phyloP scores from a whole-genome alignment of 2,888 invertebrate species.

The Arctia plantaginis region DNA sequence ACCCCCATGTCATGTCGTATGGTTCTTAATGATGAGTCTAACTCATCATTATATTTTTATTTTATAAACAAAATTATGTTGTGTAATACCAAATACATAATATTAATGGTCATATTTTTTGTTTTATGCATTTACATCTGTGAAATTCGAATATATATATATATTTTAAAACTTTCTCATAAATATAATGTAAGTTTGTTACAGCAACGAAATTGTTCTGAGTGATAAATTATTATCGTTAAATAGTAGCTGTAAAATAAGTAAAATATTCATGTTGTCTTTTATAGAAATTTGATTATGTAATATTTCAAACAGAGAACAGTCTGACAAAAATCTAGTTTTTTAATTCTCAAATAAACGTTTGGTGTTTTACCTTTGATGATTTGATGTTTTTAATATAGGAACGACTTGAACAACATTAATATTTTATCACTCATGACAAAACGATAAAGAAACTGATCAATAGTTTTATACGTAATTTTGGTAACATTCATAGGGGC shows the following conservation, averaged over 20 bases:
- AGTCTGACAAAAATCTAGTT: background rate
- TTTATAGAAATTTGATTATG: constrained; percentile 17
- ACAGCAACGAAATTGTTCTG: constrained; percentile 66
- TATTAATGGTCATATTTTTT: constrained; percentile 65
- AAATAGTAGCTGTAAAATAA: background rate
- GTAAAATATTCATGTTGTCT: constrained; percentile 3
- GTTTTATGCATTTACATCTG: constrained; percentile 74
- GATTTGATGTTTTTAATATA: background rate
- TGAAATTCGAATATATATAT: constrained; percentile 77
- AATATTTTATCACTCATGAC: constrained; percentile 62
- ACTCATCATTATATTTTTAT: constrained; percentile 75
- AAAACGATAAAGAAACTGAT: constrained; percentile 56
- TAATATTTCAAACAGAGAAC: constrained; percentile 1
- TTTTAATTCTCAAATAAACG: background rate
- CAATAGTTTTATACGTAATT: constrained; percentile 79
- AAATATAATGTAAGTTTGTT: constrained; percentile 61
- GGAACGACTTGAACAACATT: constrained; percentile 9
- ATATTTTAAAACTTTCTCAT: constrained; percentile 62
- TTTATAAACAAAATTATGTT: constrained; percentile 73
- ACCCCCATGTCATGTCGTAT: constrained; percentile 68
- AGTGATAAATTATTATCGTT: constrained; percentile 42
- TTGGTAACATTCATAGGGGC: constrained; percentile 79
- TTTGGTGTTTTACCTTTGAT: background rate
- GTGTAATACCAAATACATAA: constrained; percentile 83
- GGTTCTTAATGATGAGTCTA: constrained; percentile 75